Percentiles rank a stretch among this genome's conserved stretches.
These are phyloP conservation scores for Lordiphosa mommai DNA, from an alignment of 1,140 invertebrate genomes.

Conservation along the genomic window DNA sequence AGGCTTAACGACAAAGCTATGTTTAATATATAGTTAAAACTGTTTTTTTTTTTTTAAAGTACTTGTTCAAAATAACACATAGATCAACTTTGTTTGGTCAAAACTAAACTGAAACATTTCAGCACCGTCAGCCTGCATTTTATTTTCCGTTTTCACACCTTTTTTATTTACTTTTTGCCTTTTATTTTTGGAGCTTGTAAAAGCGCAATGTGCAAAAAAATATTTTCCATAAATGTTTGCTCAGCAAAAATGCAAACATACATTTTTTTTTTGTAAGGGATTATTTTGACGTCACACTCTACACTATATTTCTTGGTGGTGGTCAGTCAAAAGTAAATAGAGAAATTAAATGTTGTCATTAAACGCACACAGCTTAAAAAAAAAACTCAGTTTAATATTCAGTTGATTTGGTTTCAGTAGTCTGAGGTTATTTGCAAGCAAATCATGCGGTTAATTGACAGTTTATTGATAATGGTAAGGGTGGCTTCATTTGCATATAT, in stretches of 20 bases:
- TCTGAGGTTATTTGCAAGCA: no score
- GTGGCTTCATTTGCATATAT: no score
- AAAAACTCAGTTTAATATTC: neutral
- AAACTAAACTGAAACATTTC: no score
- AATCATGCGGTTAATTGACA: no score
- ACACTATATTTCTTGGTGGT: neutral
- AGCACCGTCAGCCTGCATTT: no score
- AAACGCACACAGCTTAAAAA: neutral
- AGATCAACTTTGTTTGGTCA: no score
- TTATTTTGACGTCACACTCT: neutral
- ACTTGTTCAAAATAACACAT: no score
- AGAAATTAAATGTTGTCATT: slow-evolving; percentile 1
- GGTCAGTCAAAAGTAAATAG: neutral
- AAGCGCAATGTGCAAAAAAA: slow-evolving; percentile 20
- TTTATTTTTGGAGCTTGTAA: neutral
- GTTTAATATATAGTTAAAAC: no score
- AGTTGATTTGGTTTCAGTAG: slow-evolving; percentile 1
- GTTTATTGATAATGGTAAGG: no score
- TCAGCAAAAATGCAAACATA: neutral
- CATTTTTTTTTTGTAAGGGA: slow-evolving; percentile 16
- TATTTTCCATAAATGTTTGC: slow-evolving; percentile 29
- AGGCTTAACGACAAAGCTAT: no score
- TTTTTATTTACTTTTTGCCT: neutral
- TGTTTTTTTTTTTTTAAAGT: no score
- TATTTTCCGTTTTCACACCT: slow-evolving; percentile 21